phyloP scores from a whole-genome alignment of 2,113 vertebrate genomes.

The Festucalex cinctus region DNA sequence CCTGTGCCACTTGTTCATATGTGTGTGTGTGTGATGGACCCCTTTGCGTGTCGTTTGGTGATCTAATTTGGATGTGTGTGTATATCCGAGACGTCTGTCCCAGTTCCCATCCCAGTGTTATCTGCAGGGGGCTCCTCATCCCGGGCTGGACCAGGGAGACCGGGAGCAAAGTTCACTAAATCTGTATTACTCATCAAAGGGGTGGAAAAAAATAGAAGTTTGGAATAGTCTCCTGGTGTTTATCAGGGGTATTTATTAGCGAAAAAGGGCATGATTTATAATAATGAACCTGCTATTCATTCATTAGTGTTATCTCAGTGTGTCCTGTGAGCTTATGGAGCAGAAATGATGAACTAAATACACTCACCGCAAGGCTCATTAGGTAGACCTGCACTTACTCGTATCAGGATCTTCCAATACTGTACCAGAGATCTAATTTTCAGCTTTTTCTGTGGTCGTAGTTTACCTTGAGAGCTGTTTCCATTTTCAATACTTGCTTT shows the following conservation, averaged over 20 bases:
- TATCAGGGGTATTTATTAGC: neutral
- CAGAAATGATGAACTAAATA: neutral
- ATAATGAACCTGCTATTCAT: neutral
- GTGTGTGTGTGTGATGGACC: constrained; percentile 19
- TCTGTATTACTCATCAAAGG: constrained; percentile 1
- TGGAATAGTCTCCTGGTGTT: neutral
- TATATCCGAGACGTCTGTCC: constrained; percentile 60
- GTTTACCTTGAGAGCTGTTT: neutral
- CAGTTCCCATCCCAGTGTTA: constrained; percentile 65
- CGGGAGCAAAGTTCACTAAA: constrained; percentile 1
- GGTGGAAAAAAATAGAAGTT: neutral
- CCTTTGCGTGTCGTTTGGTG: constrained; percentile 35
- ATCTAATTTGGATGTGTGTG: constrained; percentile 25
- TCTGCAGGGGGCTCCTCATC: constrained; percentile 51
- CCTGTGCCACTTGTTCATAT: constrained; percentile 42
- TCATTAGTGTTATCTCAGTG: neutral
- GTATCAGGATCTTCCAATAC: neutral
- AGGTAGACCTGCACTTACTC: neutral
- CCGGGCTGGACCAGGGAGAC: constrained; percentile 24
- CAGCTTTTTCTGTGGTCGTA: neutral
- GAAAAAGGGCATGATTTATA: neutral
- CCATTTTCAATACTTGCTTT: neutral
- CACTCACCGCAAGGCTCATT: neutral
- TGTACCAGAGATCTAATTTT: neutral
- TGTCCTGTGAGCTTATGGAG: neutral